Base-by-base conservation (phyloP, 1,140 invertebrate genomes). In the Calosoma granatense region DNA sequence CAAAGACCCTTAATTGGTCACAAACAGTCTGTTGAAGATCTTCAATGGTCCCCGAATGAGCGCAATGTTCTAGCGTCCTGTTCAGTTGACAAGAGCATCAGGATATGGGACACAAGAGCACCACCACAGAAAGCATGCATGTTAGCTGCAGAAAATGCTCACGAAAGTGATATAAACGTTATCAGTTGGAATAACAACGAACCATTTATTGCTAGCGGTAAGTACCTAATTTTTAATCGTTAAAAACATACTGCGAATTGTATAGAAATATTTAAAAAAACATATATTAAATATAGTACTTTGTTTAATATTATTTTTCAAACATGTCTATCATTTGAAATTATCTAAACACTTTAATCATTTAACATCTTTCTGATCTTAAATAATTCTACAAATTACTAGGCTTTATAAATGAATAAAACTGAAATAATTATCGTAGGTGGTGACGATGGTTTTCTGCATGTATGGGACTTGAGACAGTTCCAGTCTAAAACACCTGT, bases 1-100 rank as follows among this genome's bases (percentile, higher is more conserved):
- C 89, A 94, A 68, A 77, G 86, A 52, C 87, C 95, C 1, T 82
- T 92, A 57, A 78, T 83, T 59, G 93, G 89, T 1, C 97, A 99
- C 70, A 86, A 83, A 19, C 83, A 81, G 41, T 98, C 95, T 54
- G 92, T 99, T 4, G 97, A 99, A 79, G 97, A 99, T 75, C 78
- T 99, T 58, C 94, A 98, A 67, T 99, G 97, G 97, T 98, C 95
- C 59, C 94, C 95, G 1, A 97, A 87, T 76, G 97, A 99, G 78
- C 79, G 77, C 59, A 86, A 90, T 78, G 93, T 98, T 1, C 78
- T 99, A 60, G 93, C 94, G 43, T 92, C 94, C 9, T 98, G 95
- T 76, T 98, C 95, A 22, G 88, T 94, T 12, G 96, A 98, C 71
- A 90, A 86, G 76, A 88, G 86, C 61, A 88, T 93, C 59, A 83